Conservation (phyloP, 2,888 invertebrate genomes). For the Mesorhabditis belari region DNA sequence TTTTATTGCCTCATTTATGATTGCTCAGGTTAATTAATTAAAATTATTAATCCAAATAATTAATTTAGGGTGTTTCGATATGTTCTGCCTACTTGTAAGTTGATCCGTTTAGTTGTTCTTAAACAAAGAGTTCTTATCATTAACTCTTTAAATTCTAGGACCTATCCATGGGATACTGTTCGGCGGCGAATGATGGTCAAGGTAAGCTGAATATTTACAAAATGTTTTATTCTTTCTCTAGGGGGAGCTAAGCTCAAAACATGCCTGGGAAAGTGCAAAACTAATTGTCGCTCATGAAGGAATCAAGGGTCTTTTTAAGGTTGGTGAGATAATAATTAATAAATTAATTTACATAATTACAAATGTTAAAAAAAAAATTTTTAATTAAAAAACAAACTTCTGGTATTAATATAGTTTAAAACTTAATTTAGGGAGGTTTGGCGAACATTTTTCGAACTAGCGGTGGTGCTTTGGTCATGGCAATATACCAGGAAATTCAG, state of each 20-base stretch:
- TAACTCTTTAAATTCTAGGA: no score
- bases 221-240: not conserved
- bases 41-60: not conserved
- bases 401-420: not conserved
- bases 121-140: no score
- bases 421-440: conserved; percentile 13
- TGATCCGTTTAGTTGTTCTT: no score
- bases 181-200: conserved; percentile 99
- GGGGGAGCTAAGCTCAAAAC: not conserved
- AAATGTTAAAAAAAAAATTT: no score
- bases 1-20: conserved; percentile 82
- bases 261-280: conserved; percentile 11
- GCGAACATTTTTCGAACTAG: conserved; percentile 33
- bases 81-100: conserved; percentile 27
- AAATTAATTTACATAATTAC: no score
- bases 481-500: conserved; percentile 33
- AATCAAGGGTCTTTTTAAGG: conserved; percentile 23
- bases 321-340: no score
- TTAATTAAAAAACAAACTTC: no score
- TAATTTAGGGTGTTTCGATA: conserved; percentile 23
- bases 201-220: conserved; percentile 64
- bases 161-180: conserved; percentile 90
- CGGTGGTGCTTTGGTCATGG: conserved; percentile 36
- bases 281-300: conserved; percentile 29
- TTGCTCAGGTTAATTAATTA: conserved; percentile 31